Evolutionary conservation across 92 coral and sea anemone species (phyloP).

Genomic region (Chrysogorgia sp.): DNA sequence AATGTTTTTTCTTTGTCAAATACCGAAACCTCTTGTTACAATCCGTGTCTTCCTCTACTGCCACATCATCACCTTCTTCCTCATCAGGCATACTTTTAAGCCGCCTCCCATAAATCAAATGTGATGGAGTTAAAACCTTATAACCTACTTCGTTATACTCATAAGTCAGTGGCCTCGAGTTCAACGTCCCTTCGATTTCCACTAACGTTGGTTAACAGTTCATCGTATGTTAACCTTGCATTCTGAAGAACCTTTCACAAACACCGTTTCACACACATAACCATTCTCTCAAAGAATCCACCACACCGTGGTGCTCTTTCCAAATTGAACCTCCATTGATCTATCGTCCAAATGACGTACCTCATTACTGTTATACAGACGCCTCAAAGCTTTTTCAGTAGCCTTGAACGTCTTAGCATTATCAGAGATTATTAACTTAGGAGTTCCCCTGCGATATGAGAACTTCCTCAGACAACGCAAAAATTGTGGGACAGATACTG

Average conservation of each 20-base stretch:
- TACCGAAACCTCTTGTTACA: slow-evolving; percentile 31
- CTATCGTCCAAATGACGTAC: background rate
- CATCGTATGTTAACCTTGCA: slow-evolving; percentile 44
- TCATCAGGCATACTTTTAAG: slow-evolving; percentile 9
- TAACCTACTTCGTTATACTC: slow-evolving; percentile 31
- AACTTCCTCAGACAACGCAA: too few species aligned
- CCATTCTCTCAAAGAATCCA: slow-evolving; percentile 24
- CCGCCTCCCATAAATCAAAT: slow-evolving; percentile 15
- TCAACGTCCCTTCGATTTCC: slow-evolving; percentile 60
- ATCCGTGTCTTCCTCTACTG: slow-evolving; percentile 7
- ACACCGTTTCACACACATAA: background rate
- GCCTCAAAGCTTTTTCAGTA: background rate
- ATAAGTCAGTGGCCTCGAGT: slow-evolving; percentile 55
- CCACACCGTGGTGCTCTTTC: too few species aligned
- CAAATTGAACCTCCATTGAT: background rate
- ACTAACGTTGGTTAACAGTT: slow-evolving; percentile 54
- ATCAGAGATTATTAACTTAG: background rate
- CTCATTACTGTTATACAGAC: background rate
- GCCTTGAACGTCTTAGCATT: too few species aligned
- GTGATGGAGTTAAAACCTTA: slow-evolving; percentile 60
- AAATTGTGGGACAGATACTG: too few species aligned
- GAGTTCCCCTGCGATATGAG: slow-evolving; percentile 5
- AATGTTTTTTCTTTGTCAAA: slow-evolving; percentile 32
- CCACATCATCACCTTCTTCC: background rate
- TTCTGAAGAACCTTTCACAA: slow-evolving; percentile 37